Conservation (phyloP, 1,140 invertebrate genomes). For the Mycetomoellerius zeteki region DNA sequence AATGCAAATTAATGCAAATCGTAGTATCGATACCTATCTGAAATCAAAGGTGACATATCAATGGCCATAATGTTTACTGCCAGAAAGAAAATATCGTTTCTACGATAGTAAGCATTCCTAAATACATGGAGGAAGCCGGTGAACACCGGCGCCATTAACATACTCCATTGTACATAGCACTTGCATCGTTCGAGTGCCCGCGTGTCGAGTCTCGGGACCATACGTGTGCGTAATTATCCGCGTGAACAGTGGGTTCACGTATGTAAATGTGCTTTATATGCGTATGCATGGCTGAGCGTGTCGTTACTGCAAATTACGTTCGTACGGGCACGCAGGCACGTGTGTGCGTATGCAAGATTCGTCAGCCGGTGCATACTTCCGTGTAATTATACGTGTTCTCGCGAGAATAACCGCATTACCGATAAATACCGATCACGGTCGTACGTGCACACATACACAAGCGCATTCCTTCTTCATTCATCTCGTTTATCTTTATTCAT, state of each 20-base stretch:
- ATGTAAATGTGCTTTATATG: conserved; percentile 71
- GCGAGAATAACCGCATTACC: conserved; percentile 44
- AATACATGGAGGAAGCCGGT: not conserved
- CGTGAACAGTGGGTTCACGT: conserved; percentile 73
- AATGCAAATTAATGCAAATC: conserved; percentile 42
- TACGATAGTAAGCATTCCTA: not conserved
- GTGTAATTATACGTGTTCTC: conserved; percentile 59
- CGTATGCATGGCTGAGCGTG: conserved; percentile 69
- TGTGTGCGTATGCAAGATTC: conserved; percentile 46
- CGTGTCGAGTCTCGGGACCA: conserved; percentile 8
- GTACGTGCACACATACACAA: not conserved
- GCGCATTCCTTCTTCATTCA: not conserved
- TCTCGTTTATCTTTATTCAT: not conserved
- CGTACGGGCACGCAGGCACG: conserved; percentile 30
- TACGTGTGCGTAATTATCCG: conserved; percentile 72
- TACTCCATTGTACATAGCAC: conserved; percentile 34
- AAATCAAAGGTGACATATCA: conserved; percentile 17
- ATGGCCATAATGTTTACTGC: not conserved
- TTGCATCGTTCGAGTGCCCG: conserved; percentile 44
- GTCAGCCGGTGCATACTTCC: conserved; percentile 50
- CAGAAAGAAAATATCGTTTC: not conserved
- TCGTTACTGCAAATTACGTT: conserved; percentile 73
- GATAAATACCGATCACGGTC: conserved; percentile 41
- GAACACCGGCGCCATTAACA: conserved; percentile 32
- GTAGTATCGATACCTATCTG: not conserved